phyloP scores from a whole-genome alignment of 1,140 invertebrate species.

The Dreissena rostriformis region DNA sequence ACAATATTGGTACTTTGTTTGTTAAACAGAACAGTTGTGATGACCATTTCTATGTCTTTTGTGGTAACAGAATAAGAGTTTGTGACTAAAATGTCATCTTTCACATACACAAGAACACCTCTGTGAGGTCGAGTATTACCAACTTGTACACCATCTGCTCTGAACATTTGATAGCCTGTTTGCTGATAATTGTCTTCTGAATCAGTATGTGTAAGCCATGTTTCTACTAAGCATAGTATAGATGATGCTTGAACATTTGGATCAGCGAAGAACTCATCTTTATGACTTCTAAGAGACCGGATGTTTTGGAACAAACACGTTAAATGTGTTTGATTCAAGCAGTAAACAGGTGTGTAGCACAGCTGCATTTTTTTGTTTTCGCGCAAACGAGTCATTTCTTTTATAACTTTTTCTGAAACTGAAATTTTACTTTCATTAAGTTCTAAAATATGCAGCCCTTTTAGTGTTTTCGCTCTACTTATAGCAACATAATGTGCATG shows the following conservation, averaged over 20 bases:
- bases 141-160: neutral
- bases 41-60: neutral
- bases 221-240: conserved; percentile 10
- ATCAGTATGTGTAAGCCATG: conserved; percentile 1
- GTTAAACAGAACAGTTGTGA: neutral
- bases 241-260: neutral
- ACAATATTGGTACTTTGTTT: neutral
- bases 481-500: too few species aligned
- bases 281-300: neutral
- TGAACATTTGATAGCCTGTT: neutral
- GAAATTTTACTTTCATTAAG: neutral
- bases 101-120: neutral
- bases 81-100: neutral
- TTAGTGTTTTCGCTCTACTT: too few species aligned
- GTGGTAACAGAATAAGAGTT: neutral
- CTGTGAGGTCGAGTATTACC: neutral
- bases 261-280: neutral
- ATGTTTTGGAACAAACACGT: neutral
- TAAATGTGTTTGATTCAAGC: neutral
- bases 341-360: conserved; percentile 5
- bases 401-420: neutral
- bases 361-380: neutral
- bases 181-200: neutral
- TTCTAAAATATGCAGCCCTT: too few species aligned
- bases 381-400: neutral